Evolutionary conservation across 1,140 invertebrate genomes (phyloP), one percentile per base, ranked within the genome.

Genomic region (Panulirus ornatus): DNA sequence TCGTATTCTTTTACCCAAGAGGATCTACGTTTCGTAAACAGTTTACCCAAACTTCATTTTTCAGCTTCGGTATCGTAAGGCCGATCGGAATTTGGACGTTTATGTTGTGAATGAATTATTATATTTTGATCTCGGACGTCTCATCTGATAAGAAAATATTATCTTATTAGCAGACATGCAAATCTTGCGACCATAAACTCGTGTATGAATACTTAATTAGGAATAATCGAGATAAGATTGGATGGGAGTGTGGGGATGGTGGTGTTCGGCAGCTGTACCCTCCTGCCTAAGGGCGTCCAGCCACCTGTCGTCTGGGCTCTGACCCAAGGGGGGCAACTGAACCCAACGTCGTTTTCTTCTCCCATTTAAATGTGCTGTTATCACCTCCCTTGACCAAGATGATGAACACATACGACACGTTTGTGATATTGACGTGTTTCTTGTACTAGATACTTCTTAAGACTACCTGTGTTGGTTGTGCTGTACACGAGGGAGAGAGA

Each of bases 151-250:
- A 27, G 58, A 27, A 30, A 8, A 30, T 66, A 6, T 66, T 30
- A 66, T 66, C 58, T n/a, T 66, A 66, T 66, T 66, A 66, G 58
- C 5, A 30, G 58, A 66, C 58, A 66, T 66, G 58, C 58, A 66
- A 66, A 66, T 66, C 22, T 66, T 9, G 58, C 58, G 58, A 6
- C 1, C 58, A 27, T 66, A 30, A 66, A 66, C 58, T 2, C n/a
- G n/a, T 66, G 58, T 66, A 66, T 66, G 58, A 66, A 66, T 66
- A 66, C 5, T 66, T 66, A 66, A 66, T 66, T 66, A 66, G n/a
- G 58, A 66, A 66, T 66, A 66, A 66, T 30, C n/a, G 3, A 66
- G 58, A 66, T 66, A 66, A 30, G 58, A 30, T 3, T 5, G 58
- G 6, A 66, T n/a, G 5, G 3, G 27, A 30, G n/a, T 1, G n/a